phyloP scores from a whole-genome alignment of 30 jellyfish, hydroid and myxozoan species.

The Aurelia coerulea region DNA sequence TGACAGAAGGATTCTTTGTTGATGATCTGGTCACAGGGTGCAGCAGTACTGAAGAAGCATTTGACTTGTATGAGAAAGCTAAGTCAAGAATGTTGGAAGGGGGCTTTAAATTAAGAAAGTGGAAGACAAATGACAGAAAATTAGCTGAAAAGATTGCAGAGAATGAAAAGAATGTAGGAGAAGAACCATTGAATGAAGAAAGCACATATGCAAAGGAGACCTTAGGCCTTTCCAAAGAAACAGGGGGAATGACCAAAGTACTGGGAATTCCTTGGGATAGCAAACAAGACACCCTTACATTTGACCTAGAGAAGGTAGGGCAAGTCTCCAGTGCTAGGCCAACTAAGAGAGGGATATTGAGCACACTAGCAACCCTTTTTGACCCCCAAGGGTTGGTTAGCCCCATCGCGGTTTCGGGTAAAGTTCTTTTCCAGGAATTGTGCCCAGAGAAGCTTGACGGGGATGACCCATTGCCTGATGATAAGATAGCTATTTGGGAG shows the following conservation, averaged over 20 bases:
- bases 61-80: constrained; percentile 42
- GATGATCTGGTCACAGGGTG: constrained; percentile 48
- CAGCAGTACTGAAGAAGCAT: constrained; percentile 20
- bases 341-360: constrained; percentile 54
- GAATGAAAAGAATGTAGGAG: constrained; percentile 15
- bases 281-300: constrained; percentile 35
- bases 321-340: background rate
- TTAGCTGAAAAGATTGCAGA: constrained; percentile 33
- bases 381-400: constrained; percentile 61
- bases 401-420: constrained; percentile 46
- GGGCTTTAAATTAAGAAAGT: constrained; percentile 29
- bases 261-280: constrained; percentile 71
- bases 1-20: background rate
- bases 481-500: constrained; percentile 19
- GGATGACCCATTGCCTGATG: constrained; percentile 1
- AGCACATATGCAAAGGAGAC: constrained; percentile 50
- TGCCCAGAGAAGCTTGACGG: constrained; percentile 34
- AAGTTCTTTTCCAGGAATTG: constrained; percentile 62
- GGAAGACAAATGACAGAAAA: constrained; percentile 34
- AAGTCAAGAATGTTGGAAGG: constrained; percentile 35
- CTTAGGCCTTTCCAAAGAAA: constrained; percentile 43
- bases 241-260: constrained; percentile 53
- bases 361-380: constrained; percentile 44
- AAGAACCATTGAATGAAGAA: background rate
- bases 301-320: constrained; percentile 24